These are phyloP conservation scores for Lepus americanus DNA, from an alignment of 2,113 vertebrate species.

Conservation along the genomic window DNA sequence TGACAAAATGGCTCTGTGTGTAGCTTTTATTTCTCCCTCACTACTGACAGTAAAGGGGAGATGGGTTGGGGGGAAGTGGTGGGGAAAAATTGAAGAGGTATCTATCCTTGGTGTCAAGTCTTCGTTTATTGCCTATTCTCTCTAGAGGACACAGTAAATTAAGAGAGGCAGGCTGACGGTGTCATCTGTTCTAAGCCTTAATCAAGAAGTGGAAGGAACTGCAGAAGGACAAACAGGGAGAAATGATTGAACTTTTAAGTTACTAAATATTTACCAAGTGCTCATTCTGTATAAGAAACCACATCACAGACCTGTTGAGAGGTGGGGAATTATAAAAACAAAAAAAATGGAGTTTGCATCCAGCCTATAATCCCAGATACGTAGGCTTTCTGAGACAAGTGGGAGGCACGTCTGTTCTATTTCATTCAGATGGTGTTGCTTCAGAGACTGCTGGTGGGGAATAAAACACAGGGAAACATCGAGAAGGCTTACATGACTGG, in stretches of 20 bases:
- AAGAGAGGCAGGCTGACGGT: background rate
- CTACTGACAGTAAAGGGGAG: background rate
- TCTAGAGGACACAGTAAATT: background rate
- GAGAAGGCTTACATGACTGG: background rate
- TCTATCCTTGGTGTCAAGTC: background rate
- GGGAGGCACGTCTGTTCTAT: background rate
- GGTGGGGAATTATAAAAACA: background rate
- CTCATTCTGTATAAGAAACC: background rate
- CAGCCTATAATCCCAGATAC: background rate
- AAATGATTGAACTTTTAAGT: background rate
- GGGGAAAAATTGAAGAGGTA: background rate
- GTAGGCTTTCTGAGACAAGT: background rate
- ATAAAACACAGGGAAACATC: background rate
- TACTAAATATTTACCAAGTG: slow-evolving; percentile 51
- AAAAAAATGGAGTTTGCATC: background rate
- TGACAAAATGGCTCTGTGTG: slow-evolving; percentile 58
- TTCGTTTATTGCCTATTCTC: background rate
- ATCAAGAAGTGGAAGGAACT: background rate
- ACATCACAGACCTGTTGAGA: background rate
- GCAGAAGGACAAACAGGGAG: background rate
- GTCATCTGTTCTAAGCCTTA: background rate
- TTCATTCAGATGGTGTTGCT: background rate
- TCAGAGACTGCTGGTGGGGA: background rate
- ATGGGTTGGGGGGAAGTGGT: background rate
- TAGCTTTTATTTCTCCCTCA: slow-evolving; percentile 44